Percentiles rank a stretch among this genome's conserved stretches.
These are phyloP conservation scores for Ophion ellenae DNA, from an alignment of 2,888 invertebrate species.

Conservation along the genomic window DNA sequence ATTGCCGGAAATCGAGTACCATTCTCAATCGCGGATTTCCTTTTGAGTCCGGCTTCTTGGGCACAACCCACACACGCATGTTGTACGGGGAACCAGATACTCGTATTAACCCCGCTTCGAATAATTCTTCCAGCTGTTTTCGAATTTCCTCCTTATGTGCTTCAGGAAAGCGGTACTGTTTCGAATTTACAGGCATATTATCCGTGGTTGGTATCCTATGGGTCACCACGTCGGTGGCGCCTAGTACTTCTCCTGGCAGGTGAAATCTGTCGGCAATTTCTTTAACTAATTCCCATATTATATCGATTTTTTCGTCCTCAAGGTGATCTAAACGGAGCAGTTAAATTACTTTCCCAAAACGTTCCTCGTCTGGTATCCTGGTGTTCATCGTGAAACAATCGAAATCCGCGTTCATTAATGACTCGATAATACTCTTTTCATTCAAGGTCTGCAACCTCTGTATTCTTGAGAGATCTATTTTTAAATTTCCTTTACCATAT, in stretches of 20 bases:
- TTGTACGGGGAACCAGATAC: conserved; percentile 29
- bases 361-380: neutral
- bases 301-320: neutral
- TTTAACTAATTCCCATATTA: neutral
- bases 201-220: conserved; percentile 34
- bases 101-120: conserved; percentile 1
- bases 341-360: neutral
- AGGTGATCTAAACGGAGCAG: conserved; percentile 20
- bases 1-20: conserved; percentile 31
- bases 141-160: conserved; percentile 31
- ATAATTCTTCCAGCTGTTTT: conserved; percentile 25
- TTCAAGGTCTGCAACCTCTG: no score
- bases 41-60: conserved; percentile 29
- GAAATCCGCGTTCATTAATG: neutral
- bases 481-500: no score
- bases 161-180: conserved; percentile 26
- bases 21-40: conserved; percentile 36
- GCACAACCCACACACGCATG: conserved; percentile 36
- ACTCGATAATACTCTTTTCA: no score
- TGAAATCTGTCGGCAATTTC: conserved; percentile 14
- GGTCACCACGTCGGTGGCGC: conserved; percentile 18
- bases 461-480: no score
- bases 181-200: conserved; percentile 25
- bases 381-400: conserved; percentile 2
- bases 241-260: conserved; percentile 31